A percentile compares a stretch with the other conserved stretches of the same genome.
These are phyloP conservation scores for Tachysurus vachellii DNA, from an alignment of 2,113 vertebrate genomes.

Conservation along the genomic window DNA sequence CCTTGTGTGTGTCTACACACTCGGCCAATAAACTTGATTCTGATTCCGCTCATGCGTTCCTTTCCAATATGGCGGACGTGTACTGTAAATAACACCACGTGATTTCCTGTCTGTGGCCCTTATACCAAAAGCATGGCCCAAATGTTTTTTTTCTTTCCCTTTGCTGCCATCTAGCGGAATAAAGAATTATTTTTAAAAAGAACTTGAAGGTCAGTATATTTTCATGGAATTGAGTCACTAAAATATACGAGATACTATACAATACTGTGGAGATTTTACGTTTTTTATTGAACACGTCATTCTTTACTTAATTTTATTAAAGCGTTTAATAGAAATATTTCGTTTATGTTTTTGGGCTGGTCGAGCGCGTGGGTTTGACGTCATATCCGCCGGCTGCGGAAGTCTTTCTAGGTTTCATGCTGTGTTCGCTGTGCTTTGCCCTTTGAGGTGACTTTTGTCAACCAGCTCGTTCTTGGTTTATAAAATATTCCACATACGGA, in stretches of 20 bases:
- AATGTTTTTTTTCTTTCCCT: not conserved
- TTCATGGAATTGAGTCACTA: not conserved
- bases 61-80: not conserved
- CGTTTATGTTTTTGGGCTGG: not conserved
- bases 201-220: not conserved
- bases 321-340: not conserved
- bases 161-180: not conserved
- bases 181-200: not conserved
- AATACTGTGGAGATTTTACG: not conserved
- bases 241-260: not conserved
- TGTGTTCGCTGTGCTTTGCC: not conserved
- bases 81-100: not conserved
- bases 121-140: not conserved
- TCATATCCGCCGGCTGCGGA: slow-evolving; percentile 32
- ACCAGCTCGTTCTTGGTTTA: not conserved
- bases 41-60: no score
- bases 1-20: no score
- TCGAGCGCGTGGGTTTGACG: not conserved
- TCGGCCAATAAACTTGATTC: no score
- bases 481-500: not conserved
- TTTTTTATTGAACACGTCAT: not conserved
- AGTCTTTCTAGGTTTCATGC: not conserved
- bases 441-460: not conserved
- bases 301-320: not conserved
- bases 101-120: not conserved